Conservation (phyloP, 2,797 vertebrate genomes). For the Streptopelia turtur region DNA sequence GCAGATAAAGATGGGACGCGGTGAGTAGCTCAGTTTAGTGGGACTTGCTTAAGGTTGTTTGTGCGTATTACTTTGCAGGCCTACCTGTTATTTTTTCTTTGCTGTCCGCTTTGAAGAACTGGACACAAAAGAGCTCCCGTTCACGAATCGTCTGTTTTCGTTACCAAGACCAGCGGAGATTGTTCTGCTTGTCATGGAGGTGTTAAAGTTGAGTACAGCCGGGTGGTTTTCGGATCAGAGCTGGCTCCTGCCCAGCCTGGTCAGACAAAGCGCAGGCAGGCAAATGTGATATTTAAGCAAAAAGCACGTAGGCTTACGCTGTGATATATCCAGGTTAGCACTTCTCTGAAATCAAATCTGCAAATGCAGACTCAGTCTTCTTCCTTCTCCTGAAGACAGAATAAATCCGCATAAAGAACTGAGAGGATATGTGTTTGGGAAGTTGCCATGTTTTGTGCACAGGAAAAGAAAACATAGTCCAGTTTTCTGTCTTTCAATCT, state of each 20-base stretch:
- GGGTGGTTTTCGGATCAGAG: not conserved
- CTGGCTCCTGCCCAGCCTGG: not conserved
- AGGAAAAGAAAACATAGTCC: not conserved
- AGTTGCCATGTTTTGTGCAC: not conserved
- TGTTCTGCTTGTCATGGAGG: not conserved
- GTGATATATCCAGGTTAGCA: not conserved
- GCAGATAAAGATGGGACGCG: slow-evolving; percentile 92
- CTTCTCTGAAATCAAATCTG: not conserved
- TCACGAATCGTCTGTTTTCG: not conserved
- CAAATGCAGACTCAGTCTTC: not conserved
- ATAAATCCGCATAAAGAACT: not conserved
- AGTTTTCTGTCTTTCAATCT: not conserved
- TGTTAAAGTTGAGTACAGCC: not conserved
- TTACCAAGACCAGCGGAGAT: not conserved
- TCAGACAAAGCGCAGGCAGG: not conserved
- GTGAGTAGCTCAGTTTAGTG: slow-evolving; percentile 70
- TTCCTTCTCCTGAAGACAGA: not conserved
- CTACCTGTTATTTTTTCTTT: not conserved
- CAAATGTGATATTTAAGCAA: not conserved
- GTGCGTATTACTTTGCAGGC: not conserved
- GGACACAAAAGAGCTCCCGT: not conserved
- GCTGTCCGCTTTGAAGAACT: not conserved
- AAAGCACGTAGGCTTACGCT: not conserved
- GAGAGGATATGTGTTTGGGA: not conserved
- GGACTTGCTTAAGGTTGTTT: not conserved